These are phyloP conservation scores for Tamandua tetradactyla DNA, from an alignment of 2,797 vertebrate genomes.

Conservation along the genomic window DNA sequence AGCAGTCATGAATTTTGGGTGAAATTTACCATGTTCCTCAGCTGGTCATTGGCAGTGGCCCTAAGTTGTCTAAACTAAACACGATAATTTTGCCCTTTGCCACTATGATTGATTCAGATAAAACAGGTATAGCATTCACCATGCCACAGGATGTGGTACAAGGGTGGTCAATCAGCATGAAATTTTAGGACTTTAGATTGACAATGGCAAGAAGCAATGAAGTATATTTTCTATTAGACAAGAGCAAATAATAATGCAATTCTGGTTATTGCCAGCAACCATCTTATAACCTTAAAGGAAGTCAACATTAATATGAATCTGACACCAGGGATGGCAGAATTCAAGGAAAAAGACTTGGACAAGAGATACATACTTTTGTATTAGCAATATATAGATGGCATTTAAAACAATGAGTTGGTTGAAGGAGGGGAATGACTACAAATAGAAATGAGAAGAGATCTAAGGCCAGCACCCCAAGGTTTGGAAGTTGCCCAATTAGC, in stretches of 20 bases:
- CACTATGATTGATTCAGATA: not conserved
- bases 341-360: constrained; percentile 28
- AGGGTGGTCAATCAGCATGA: not conserved
- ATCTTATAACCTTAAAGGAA: constrained; percentile 18
- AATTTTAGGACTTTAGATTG: not conserved
- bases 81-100: too few species aligned
- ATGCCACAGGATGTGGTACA: not conserved
- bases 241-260: not conserved
- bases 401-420: not conserved
- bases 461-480: not conserved
- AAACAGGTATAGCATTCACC: not conserved
- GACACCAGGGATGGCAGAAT: not conserved
- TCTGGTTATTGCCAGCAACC: not conserved
- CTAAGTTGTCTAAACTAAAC: too few species aligned
- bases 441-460: not conserved
- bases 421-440: not conserved
- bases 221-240: constrained; percentile 19
- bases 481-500: constrained; percentile 13
- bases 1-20: too few species aligned
- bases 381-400: not conserved
- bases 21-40: too few species aligned
- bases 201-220: not conserved
- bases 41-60: too few species aligned
- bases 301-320: not conserved
- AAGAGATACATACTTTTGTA: constrained; percentile 11